phyloP scores from a whole-genome alignment of 2,113 vertebrate genomes.

The Furnarius figulus region DNA sequence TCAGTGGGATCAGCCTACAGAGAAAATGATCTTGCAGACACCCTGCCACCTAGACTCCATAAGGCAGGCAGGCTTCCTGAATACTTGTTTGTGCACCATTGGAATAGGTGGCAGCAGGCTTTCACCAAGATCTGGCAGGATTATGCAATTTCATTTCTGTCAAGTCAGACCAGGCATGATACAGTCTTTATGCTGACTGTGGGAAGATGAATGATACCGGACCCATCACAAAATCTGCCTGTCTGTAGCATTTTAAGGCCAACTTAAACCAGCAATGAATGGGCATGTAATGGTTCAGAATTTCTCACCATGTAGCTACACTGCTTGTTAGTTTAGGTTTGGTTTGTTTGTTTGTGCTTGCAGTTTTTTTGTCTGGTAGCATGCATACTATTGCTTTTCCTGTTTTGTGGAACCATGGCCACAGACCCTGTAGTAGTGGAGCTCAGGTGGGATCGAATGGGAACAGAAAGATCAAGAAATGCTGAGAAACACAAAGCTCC shows the following conservation, averaged over 20 bases:
- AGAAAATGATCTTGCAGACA: background rate
- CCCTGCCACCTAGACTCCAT: background rate
- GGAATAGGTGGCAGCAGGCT: background rate
- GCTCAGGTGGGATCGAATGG: background rate
- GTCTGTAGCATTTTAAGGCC: background rate
- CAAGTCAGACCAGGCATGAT: constrained; percentile 3
- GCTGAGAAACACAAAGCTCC: background rate
- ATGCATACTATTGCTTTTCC: background rate
- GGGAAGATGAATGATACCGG: background rate
- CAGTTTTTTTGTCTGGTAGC: background rate
- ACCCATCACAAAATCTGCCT: constrained; percentile 18
- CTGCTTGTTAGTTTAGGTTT: background rate
- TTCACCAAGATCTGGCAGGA: background rate
- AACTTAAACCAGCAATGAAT: background rate
- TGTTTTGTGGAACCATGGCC: background rate
- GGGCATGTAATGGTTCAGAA: background rate
- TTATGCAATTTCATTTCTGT: background rate
- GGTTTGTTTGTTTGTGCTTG: background rate
- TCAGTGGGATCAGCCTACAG: background rate
- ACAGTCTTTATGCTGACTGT: constrained; percentile 7
- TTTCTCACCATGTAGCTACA: background rate
- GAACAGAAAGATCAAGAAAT: background rate
- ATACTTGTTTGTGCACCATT: background rate
- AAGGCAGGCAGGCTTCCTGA: background rate
- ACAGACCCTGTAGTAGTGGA: background rate